A percentile compares a stretch with the other conserved stretches of the same genome.
Conservation (phyloP, 1,140 invertebrate genomes). For the Pollicipes pollicipes region DNA sequence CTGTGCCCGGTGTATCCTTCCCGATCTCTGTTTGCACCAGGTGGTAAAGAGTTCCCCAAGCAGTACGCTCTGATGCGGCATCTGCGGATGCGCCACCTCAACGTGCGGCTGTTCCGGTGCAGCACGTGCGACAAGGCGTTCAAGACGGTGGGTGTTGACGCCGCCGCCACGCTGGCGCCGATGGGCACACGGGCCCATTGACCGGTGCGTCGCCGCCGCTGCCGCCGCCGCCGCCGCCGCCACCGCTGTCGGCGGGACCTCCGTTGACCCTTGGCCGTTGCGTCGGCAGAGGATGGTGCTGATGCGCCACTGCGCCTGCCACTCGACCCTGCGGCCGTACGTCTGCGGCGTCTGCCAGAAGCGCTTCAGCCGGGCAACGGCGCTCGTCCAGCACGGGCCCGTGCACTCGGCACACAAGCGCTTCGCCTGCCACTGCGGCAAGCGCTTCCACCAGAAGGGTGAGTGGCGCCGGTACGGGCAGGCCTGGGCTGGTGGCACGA, state of each 20-base stretch:
- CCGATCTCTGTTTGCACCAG: too few species aligned
- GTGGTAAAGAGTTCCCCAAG: not conserved
- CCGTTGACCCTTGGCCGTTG: too few species aligned
- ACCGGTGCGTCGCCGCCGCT: too few species aligned
- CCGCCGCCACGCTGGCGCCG: too few species aligned
- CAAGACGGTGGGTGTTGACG: not conserved
- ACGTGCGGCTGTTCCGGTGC: not conserved
- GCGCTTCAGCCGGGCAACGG: constrained; percentile 53
- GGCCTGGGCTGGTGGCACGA: too few species aligned
- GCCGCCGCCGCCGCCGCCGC: too few species aligned
- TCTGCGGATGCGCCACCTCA: not conserved
- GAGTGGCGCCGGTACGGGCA: too few species aligned
- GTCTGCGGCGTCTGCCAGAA: constrained; percentile 52
- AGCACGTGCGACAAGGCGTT: not conserved
- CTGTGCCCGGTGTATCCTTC: too few species aligned
- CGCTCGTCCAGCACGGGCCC: constrained; percentile 53
- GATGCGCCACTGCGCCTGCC: not conserved
- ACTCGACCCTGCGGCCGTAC: constrained; percentile 30
- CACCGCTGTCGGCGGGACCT: too few species aligned
- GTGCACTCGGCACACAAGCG: constrained; percentile 46
- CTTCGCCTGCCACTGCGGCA: constrained; percentile 50
- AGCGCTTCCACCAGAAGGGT: constrained; percentile 62
- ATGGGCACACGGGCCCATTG: too few species aligned
- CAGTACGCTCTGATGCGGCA: not conserved
- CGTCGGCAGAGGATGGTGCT: not conserved